Conservation (phyloP, 2,888 invertebrate species). For the Taphrorychus bicolor region DNA sequence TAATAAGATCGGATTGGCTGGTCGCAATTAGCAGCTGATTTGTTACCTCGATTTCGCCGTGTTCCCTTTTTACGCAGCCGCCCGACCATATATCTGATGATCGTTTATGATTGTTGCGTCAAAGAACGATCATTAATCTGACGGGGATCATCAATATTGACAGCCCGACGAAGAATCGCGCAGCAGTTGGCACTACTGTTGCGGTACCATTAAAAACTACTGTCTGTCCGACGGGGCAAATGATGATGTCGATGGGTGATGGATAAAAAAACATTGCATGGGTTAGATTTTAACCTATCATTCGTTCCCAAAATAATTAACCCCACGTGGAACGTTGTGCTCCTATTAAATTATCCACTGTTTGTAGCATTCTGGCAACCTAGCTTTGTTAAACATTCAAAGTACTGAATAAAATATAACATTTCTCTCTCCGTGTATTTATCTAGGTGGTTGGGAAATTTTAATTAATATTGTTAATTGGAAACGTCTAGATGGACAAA, state of each 20-base stretch:
- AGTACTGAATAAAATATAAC: constrained; percentile 44
- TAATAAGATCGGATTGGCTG: constrained; percentile 47
- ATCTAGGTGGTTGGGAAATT: constrained; percentile 56
- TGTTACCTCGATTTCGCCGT: constrained; percentile 24
- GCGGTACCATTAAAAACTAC: not conserved
- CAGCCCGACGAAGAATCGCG: constrained; percentile 16
- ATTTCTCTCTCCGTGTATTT: constrained; percentile 50
- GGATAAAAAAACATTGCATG: not conserved
- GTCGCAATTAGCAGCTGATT: constrained; percentile 36
- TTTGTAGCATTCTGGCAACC: constrained; percentile 19
- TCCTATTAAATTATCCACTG: not conserved
- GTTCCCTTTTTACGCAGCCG: not conserved
- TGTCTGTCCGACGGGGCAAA: not conserved
- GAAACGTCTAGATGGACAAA: constrained; percentile 54
- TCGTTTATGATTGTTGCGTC: not conserved
- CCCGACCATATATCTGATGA: not conserved
- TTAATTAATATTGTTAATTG: constrained; percentile 57
- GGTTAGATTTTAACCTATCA: too few species aligned
- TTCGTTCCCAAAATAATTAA: too few species aligned
- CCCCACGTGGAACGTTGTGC: too few species aligned
- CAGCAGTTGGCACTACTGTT: constrained; percentile 32
- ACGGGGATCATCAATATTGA: constrained; percentile 29
- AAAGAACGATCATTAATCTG: constrained; percentile 16
- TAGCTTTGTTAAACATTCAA: constrained; percentile 21
- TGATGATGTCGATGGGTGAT: not conserved